A percentile compares a stretch with the other conserved stretches of the same genome.
phyloP scores from a whole-genome alignment of 1,140 invertebrate species.

The Drepana arcuata region DNA sequence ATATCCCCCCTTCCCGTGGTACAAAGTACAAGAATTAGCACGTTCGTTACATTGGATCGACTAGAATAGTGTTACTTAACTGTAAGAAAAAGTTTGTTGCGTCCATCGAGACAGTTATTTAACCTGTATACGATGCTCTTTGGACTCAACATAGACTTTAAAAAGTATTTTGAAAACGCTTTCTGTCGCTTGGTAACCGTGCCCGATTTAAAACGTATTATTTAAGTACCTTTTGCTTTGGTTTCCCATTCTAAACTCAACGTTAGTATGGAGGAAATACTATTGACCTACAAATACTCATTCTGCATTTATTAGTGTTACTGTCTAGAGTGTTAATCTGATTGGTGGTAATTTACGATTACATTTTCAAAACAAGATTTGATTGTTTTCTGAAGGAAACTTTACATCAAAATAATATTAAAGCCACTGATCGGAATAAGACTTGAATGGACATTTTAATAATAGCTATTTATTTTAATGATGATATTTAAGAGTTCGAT shows the following conservation, averaged over 20 bases:
- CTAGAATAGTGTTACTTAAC: conserved; percentile 35
- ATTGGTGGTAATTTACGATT: too few species aligned
- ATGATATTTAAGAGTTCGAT: too few species aligned
- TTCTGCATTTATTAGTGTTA: conserved; percentile 29
- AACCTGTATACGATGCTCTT: conserved; percentile 48
- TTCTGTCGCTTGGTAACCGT: conserved; percentile 32
- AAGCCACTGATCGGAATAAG: too few species aligned
- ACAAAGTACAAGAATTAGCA: conserved; percentile 78
- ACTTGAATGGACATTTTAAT: too few species aligned
- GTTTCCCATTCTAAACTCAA: conserved; percentile 29
- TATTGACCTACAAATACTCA: conserved; percentile 27
- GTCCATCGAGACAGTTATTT: conserved; percentile 46
- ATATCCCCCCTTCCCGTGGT: conserved; percentile 79
- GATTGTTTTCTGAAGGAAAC: too few species aligned
- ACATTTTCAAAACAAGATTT: too few species aligned
- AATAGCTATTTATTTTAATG: too few species aligned
- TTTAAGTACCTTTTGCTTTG: conserved; percentile 18
- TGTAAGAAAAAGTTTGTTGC: conserved; percentile 53
- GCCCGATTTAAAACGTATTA: too few species aligned
- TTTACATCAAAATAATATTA: too few species aligned
- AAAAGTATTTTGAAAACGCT: conserved; percentile 29
- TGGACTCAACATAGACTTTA: conserved; percentile 60
- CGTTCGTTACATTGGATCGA: conserved; percentile 74
- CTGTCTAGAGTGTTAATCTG: too few species aligned
- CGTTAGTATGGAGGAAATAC: conserved; percentile 28